Base-by-base conservation (phyloP, 2,797 vertebrate species). In the Australoheros facetus region DNA sequence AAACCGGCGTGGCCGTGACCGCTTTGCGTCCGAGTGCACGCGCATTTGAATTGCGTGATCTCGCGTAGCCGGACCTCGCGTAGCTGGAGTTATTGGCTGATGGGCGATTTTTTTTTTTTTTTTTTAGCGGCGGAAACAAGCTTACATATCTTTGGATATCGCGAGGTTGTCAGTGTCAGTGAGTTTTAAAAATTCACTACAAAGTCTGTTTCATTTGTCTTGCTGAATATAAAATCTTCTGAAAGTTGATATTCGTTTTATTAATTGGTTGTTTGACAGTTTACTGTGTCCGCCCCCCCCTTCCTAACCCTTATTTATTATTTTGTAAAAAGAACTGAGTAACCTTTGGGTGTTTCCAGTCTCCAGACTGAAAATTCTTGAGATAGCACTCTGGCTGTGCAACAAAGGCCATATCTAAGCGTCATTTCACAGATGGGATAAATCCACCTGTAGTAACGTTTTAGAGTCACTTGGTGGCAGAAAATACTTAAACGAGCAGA, bases 401-500 rank as follows among this genome's bases (percentile, higher is more conserved):
- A 69, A 30, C 17, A 51, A 69, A 51, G 28, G 6, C 26, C 42
- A 30, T 6, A 30, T 66, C 23, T 28, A 17, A 28, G 23, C 26
- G 62, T 5, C 48, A 30, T 21, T 59, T 74, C 37, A 60, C 48
- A n/a, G 14, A 2, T 23, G 3, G 10, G 11, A 13, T 51, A 7
- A 23, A 34, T 60, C 3, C 7, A 84, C 39, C 7, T 74, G 79
- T 75, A 90, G 53, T 81, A 77, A 58, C 28, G 1, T 1, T 7
- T 23, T 60, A 5, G 0, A 42, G 26, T 53, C 88, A 73, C 78
- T 85, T 32, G 88, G 69, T 82, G 91, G 82, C 75, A 91, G 81
- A 56, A 85, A 37, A 57, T 26, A 75, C 39, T 80, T 11, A 11
- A 28, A 21, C 9, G 14, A 70, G 21, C 62, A 56, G 21, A 69